phyloP scores from a whole-genome alignment of 2,797 vertebrate genomes.

The Salarias fasciatus region DNA sequence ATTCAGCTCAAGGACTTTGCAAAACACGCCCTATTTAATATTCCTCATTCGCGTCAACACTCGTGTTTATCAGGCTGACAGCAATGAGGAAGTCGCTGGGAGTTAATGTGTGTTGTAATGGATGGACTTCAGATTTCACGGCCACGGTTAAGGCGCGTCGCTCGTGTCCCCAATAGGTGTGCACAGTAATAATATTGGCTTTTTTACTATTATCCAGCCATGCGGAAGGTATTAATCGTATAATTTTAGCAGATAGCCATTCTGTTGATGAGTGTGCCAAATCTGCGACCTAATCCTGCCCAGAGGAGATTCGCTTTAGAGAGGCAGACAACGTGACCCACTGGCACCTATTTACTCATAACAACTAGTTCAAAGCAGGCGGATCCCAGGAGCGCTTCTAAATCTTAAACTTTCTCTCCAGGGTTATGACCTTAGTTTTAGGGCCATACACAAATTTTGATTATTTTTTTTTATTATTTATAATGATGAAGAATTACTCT shows the following conservation, averaged over 20 bases:
- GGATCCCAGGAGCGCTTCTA: background rate
- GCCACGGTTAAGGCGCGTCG: background rate
- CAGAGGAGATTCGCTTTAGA: conserved; percentile 29
- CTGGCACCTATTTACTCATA: conserved; percentile 21
- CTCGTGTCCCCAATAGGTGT: conserved; percentile 6
- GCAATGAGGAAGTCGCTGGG: background rate
- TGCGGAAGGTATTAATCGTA: conserved; percentile 30
- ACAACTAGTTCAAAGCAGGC: conserved; percentile 5
- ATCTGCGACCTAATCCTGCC: conserved; percentile 41
- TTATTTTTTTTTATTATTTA: too few relatives aligned
- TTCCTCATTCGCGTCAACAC: background rate
- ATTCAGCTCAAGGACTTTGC: conserved; percentile 7
- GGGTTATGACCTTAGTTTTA: background rate
- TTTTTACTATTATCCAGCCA: conserved; percentile 43
- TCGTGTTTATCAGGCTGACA: background rate
- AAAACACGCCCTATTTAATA: background rate
- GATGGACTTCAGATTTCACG: background rate
- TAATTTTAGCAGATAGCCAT: conserved; percentile 47
- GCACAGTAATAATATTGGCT: conserved; percentile 14
- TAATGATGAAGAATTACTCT: too few relatives aligned
- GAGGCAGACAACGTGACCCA: conserved; percentile 24
- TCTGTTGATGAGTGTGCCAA: conserved; percentile 53
- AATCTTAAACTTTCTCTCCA: conserved; percentile 8
- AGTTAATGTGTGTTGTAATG: background rate
- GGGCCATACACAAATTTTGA: too few relatives aligned